These are phyloP conservation scores for Elephantulus edwardii DNA, from an alignment of 2,113 vertebrate species.

Conservation along the genomic window DNA sequence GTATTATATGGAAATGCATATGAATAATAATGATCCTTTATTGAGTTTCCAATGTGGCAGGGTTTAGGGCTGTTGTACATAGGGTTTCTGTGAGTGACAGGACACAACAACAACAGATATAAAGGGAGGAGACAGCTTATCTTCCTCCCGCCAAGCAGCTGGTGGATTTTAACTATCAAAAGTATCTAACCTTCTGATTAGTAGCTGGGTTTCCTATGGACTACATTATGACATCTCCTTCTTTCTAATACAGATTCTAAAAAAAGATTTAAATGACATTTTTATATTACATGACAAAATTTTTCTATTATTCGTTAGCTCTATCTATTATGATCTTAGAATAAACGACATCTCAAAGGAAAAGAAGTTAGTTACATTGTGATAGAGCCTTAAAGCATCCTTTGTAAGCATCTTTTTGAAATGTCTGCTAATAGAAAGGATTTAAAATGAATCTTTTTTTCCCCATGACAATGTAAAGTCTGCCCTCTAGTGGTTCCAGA, in stretches of 20 bases:
- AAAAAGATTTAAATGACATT: no score
- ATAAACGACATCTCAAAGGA: neutral
- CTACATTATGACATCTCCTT: no score
- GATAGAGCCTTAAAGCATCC: neutral
- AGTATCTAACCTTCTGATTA: no score
- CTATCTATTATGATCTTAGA: neutral
- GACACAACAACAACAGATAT: no score
- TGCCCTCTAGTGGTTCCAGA: slow-evolving; percentile 84
- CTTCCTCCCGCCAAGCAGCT: no score
- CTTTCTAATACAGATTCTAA: neutral
- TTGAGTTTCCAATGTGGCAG: no score
- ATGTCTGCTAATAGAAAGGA: fast-evolving
- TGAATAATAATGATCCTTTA: no score
- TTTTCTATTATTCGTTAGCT: neutral
- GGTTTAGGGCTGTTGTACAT: no score
- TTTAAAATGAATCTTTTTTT: neutral
- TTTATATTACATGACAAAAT: neutral
- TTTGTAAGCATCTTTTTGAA: slow-evolving; percentile 1
- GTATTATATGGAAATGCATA: neutral
- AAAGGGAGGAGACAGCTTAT: no score
- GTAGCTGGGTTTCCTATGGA: no score
- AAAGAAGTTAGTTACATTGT: neutral
- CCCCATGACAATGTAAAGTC: slow-evolving; percentile 74
- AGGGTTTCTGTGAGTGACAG: no score
- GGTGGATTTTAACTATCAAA: no score